phyloP scores from a whole-genome alignment of 2,797 vertebrate genomes.

The Ceyx erithaca region DNA sequence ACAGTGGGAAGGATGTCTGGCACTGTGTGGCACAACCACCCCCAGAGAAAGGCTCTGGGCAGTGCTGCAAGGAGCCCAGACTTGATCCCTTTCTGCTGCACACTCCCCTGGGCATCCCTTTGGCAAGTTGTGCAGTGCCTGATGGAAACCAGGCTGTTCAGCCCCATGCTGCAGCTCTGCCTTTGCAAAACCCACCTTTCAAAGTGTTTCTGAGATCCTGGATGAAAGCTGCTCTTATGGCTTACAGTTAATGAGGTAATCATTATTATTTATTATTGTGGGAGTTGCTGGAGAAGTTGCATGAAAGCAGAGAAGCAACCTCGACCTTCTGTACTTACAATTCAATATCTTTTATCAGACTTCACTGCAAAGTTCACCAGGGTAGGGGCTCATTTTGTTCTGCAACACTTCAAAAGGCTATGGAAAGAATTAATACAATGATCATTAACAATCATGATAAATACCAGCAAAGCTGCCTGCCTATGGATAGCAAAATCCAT shows the following conservation, averaged over 20 bases:
- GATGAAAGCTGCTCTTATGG: background rate
- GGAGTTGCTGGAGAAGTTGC: background rate
- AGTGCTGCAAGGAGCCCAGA: background rate
- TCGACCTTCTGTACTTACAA: background rate
- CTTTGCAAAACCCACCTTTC: background rate
- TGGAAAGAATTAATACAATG: background rate
- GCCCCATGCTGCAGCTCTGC: background rate
- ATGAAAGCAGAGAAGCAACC: background rate
- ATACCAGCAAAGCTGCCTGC: background rate
- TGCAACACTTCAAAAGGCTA: background rate
- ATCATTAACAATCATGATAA: background rate
- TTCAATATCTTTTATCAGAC: background rate
- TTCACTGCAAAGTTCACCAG: background rate
- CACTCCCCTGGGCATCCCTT: background rate
- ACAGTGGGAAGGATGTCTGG: background rate
- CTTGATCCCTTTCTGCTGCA: background rate
- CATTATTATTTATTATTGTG: background rate
- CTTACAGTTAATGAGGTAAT: background rate
- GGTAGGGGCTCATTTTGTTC: background rate
- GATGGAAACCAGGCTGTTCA: background rate
- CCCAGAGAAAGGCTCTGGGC: background rate
- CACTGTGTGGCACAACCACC: background rate
- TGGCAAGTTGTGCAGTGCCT: background rate
- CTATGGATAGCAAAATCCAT: background rate
- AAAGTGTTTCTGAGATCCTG: background rate